phyloP scores from a whole-genome alignment of 1,140 invertebrate genomes.

The Ylistrum balloti region DNA sequence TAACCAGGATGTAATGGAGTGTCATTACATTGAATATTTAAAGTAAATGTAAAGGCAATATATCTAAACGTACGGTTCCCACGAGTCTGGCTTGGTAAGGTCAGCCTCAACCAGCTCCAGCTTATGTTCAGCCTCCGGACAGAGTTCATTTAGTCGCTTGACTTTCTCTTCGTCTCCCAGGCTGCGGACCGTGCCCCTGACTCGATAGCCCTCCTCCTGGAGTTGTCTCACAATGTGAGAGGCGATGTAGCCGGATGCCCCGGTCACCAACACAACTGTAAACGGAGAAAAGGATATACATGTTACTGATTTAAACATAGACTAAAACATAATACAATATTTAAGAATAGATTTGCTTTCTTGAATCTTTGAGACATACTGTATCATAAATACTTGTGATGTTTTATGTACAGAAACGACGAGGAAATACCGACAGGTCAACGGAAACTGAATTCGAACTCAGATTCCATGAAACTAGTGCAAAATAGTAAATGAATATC shows the following conservation, averaged over 20 bases:
- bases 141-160: constrained; percentile 80
- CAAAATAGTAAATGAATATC: too few species aligned
- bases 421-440: too few species aligned
- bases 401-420: too few species aligned
- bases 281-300: constrained; percentile 55
- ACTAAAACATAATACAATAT: too few species aligned
- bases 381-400: too few species aligned
- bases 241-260: constrained; percentile 85
- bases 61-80: constrained; percentile 75
- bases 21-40: too few species aligned
- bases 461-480: too few species aligned
- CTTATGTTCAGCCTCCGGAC: constrained; percentile 81
- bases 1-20: not conserved
- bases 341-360: too few species aligned
- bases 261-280: constrained; percentile 85
- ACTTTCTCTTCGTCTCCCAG: constrained; percentile 83
- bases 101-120: constrained; percentile 83
- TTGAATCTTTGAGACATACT: too few species aligned
- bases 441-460: too few species aligned
- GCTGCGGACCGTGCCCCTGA: constrained; percentile 84
- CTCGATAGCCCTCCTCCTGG: constrained; percentile 83
- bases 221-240: constrained; percentile 85
- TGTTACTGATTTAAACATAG: too few species aligned
- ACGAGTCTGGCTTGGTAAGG: constrained; percentile 79
- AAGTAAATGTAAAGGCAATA: too few species aligned